Evolutionary conservation across 2,113 vertebrate genomes (phyloP), one percentile per base, ranked within the genome.

Genomic region (Lepisosteus osseus): DNA sequence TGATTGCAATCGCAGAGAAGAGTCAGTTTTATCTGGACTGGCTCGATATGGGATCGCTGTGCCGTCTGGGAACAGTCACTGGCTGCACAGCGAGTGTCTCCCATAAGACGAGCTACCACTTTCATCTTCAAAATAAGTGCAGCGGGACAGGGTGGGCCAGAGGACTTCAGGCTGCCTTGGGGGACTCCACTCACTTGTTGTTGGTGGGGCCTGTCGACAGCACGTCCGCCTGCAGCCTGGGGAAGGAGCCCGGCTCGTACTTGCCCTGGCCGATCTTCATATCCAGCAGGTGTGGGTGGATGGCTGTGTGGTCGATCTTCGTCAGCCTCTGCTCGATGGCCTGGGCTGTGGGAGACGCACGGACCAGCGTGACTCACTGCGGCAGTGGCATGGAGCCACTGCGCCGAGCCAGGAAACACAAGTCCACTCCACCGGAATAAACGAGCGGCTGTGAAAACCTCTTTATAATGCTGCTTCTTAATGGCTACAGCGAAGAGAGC

Each of bases 211-310:
- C 94, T 0, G 94, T 89, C 67, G 92, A 86, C 45, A 99, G 90
- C 70, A 99, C 97, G 54, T 98, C 97, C 0, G 94, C 92, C 70
- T 99, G 97, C 74, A 99, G 87, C 72, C 94, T 96, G 0, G 97
- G 97, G 78, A 99, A 98, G 84, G 95, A 97, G 0, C 97, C 96
- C 59, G 93, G 97, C 12, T 99, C 94, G 0, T 98, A 98, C 72
- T 94, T 96, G 77, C 97, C 97, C 83, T 99, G 97, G 14, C 97
- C 97, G 0, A 99, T 99, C 89, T 94, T 96, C 97, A 99, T 99
- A 80, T 99, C 93, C 15, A 99, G 94, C 45, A 99, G 88, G 78
- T 99, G 97, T 0, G 97, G 97, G 80, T 97, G 97, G 79, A 99
- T 95, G 76, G 97, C 96, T 0, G 95, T 96, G 86, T 99, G 97